phyloP scores from a whole-genome alignment of 2,113 vertebrate genomes.

The Struthio camelus region DNA sequence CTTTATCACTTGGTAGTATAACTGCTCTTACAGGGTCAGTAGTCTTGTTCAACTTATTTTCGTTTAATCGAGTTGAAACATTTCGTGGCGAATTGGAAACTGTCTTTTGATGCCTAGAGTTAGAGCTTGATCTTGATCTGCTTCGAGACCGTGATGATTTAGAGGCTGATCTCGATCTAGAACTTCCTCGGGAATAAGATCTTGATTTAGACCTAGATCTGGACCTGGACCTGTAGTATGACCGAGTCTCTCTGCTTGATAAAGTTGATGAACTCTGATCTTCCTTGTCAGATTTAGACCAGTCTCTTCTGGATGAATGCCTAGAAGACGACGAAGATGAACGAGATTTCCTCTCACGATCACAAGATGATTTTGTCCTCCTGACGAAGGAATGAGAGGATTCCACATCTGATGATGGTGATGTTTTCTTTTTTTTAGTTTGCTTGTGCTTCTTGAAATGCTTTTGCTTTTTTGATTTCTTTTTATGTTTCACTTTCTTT shows the following conservation, averaged over 20 bases:
- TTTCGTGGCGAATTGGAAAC: slow-evolving; percentile 73
- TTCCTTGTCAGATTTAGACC: slow-evolving; percentile 82
- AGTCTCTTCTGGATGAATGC: slow-evolving; percentile 76
- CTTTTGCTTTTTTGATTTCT: slow-evolving; percentile 92
- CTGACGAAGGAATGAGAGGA: slow-evolving; percentile 77
- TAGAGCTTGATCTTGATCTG: slow-evolving; percentile 71
- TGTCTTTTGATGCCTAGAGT: slow-evolving; percentile 45
- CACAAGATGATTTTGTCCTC: slow-evolving; percentile 70
- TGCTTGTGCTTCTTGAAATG: slow-evolving; percentile 88
- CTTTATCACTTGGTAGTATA: slow-evolving; percentile 73
- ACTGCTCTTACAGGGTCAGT: slow-evolving; percentile 66
- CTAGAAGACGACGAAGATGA: slow-evolving; percentile 79
- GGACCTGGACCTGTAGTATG: slow-evolving; percentile 79
- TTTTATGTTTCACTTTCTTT: slow-evolving; percentile 91
- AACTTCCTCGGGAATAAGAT: slow-evolving; percentile 80
- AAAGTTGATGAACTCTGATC: slow-evolving; percentile 72
- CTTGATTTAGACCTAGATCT: slow-evolving; percentile 81
- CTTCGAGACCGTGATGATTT: slow-evolving; percentile 67
- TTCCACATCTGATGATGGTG: slow-evolving; percentile 72
- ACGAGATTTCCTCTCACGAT: slow-evolving; percentile 73
- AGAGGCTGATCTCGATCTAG: slow-evolving; percentile 80
- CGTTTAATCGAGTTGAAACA: slow-evolving; percentile 60
- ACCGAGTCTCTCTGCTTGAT: slow-evolving; percentile 80
- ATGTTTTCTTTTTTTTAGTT: slow-evolving; percentile 74
- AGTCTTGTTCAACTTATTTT: slow-evolving; percentile 72